phyloP scores from a whole-genome alignment of 2,888 invertebrate species.

The Emesis castigata region DNA sequence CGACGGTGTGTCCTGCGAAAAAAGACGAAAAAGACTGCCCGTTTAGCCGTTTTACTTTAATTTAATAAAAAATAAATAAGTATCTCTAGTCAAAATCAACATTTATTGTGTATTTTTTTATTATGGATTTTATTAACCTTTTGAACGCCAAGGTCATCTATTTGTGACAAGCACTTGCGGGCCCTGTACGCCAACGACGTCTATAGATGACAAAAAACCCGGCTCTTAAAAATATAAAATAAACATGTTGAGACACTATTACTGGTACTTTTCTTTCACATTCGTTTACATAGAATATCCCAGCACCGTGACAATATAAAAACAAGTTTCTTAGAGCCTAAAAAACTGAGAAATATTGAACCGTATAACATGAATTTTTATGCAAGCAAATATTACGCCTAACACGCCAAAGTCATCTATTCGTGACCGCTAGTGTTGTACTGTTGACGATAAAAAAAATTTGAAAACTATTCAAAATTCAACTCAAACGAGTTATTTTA shows the following conservation, averaged over 20 bases:
- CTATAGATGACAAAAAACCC: no score
- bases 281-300: background rate
- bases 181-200: no score
- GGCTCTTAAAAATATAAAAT: no score
- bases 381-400: background rate
- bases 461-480: background rate
- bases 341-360: no score
- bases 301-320: background rate
- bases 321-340: no score
- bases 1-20: background rate
- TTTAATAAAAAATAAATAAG: background rate
- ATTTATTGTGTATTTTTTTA: background rate
- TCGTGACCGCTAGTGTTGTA: background rate
- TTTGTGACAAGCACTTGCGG: no score
- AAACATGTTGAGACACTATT: no score
- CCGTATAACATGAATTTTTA: no score
- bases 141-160: no score
- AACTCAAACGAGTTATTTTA: background rate
- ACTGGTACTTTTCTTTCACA: background rate
- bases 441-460: background rate
- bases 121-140: background rate
- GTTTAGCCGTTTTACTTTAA: background rate
- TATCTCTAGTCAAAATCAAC: background rate
- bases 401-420: background rate
- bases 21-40: background rate